Percentiles rank a stretch among this genome's conserved stretches.
Conservation (phyloP, 2,113 vertebrate genomes). For the Scomber colias region DNA sequence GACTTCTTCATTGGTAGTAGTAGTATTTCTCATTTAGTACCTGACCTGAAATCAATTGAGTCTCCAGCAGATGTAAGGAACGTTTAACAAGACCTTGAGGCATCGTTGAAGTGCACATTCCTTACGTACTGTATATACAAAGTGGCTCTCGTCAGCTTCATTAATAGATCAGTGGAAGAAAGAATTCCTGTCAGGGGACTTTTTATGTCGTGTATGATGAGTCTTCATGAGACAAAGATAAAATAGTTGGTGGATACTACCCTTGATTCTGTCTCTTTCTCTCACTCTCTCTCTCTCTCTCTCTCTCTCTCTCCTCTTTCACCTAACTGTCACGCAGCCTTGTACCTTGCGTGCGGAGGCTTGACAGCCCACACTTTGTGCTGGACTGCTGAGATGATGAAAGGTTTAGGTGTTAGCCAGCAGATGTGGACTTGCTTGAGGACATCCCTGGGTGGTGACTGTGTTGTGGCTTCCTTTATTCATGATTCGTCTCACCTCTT, state of each 20-base stretch:
- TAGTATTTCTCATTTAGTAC: neutral
- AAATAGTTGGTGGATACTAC: conserved; percentile 1
- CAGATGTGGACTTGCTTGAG: conserved; percentile 22
- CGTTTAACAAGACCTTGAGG: neutral
- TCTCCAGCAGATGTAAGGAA: neutral
- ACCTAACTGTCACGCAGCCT: conserved; percentile 6
- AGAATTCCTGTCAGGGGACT: neutral
- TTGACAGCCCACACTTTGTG: conserved; percentile 13
- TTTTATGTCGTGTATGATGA: neutral
- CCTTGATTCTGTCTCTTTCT: neutral
- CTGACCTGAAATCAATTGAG: neutral
- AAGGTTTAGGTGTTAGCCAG: conserved; percentile 37
- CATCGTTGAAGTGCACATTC: neutral
- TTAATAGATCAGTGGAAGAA: neutral
- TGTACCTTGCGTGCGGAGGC: neutral
- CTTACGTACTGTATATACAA: neutral
- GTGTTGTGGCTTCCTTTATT: conserved; percentile 18
- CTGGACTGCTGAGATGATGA: conserved; percentile 36
- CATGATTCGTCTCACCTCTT: conserved; percentile 33
- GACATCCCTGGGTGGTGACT: conserved; percentile 14
- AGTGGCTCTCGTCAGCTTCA: neutral
- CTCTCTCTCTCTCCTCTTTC: neutral
- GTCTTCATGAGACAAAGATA: neutral
- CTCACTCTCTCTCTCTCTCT: too few relatives aligned
- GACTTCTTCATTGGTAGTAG: neutral